Conservation (phyloP, 92 coral and sea anemone species). For the Meandrina meandrites region DNA sequence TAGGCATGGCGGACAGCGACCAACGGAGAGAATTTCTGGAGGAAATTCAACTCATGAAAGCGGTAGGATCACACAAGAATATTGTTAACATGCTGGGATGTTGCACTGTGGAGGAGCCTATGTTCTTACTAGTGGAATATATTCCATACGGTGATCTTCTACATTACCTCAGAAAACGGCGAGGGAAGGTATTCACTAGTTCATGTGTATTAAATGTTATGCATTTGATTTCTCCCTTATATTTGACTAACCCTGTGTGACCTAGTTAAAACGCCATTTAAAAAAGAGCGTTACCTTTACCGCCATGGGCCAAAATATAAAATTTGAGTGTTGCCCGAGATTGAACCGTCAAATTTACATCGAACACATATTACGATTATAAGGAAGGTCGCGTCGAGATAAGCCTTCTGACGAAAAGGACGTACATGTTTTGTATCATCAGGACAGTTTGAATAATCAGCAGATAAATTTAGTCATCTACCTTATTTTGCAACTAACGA, state of each 20-base stretch:
- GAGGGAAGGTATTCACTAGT: slow-evolving; percentile 62
- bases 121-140: slow-evolving; percentile 83
- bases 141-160: slow-evolving; percentile 78
- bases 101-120: slow-evolving; percentile 82
- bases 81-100: slow-evolving; percentile 92
- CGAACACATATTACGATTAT: neutral
- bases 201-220: neutral
- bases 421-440: no score
- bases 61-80: slow-evolving; percentile 83
- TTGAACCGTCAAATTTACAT: neutral
- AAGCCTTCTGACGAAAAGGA: no score
- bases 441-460: neutral
- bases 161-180: slow-evolving; percentile 75
- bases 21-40: slow-evolving; percentile 82
- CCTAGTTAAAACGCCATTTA: neutral
- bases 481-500: neutral
- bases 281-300: neutral
- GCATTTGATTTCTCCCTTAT: neutral
- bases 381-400: neutral
- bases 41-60: slow-evolving; percentile 88
- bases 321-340: no score
- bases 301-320: no score
- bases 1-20: slow-evolving; percentile 63
- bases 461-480: neutral
- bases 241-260: no score